Evolutionary conservation across 2,797 vertebrate species (phyloP), one percentile per base, ranked within the genome.

Genomic region (Malacoraja senta): DNA sequence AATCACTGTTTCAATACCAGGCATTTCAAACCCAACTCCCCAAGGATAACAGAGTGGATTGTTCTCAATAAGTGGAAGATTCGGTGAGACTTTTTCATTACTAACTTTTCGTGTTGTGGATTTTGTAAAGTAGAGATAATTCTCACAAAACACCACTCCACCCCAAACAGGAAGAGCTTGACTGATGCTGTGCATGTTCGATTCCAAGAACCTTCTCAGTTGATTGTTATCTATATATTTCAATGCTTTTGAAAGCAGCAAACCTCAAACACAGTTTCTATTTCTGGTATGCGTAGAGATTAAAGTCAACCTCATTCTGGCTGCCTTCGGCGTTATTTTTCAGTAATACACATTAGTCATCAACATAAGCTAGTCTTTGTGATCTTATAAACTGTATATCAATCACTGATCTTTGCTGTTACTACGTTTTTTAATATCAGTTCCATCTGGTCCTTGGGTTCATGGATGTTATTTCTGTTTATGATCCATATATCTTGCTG

Each of bases 121-220:
- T 21, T 83, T 29, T 61, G 53, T 63, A 21, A 19, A 10, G n/a
- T 9, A 21, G n/a, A 3, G 63, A 88, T 13, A 88, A 9, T 12
- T 61, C 53, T 26, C 84, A 19, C 61, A 8, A 58, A 58, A 19
- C 15, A 9, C 61, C 15, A 7, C n/a, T 32, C 61, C 15, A 63
- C 84, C 29, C 53, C 4, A 86, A 32, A 21, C 61, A 88, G 61
- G 84, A 88, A 88, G 17, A 35, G 61, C n/a, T 21, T 2, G 58
- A 58, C 58, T 86, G 29, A 86, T 61, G 61, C 58, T 63, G n/a
- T 68, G 63, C 61, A 68, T 32, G 32, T 35, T 88, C 8, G 63
- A 68, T 88, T 88, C 84, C 84, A 88, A 88, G 84, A 88, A 88
- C 84, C n/a, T 7, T 68, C n/a, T n/a, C 84, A 68, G 84, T 35